Evolutionary conservation across 2,888 invertebrate species (phyloP).

Genomic region (Epinotia brunnichana): DNA sequence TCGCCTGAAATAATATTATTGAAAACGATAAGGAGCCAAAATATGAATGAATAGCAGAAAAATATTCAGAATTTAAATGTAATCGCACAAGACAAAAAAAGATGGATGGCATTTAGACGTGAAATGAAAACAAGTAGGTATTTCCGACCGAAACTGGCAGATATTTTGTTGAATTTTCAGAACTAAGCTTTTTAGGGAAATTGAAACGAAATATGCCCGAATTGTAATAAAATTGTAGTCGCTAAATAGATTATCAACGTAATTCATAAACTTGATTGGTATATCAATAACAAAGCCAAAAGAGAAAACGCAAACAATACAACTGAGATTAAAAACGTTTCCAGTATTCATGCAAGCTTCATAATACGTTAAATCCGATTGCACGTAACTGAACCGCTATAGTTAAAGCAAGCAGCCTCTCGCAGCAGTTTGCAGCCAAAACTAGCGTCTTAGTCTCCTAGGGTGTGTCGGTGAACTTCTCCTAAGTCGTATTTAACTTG

Average conservation of each 20-base stretch:
- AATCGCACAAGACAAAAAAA: slow-evolving; percentile 8
- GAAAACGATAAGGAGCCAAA: slow-evolving; percentile 47
- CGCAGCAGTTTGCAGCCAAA: slow-evolving; percentile 57
- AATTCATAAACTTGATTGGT: too few relatives aligned
- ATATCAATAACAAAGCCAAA: neutral
- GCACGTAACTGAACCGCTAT: slow-evolving; percentile 19
- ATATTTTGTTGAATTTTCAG: neutral
- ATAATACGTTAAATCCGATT: slow-evolving; percentile 28
- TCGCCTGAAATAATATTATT: slow-evolving; percentile 48
- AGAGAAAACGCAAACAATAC: neutral
- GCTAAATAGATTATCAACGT: too few relatives aligned
- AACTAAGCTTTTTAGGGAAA: too few relatives aligned
- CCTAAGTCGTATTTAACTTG: slow-evolving; percentile 80
- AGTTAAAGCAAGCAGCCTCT: slow-evolving; percentile 63
- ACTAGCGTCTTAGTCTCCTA: slow-evolving; percentile 72
- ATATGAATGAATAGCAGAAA: slow-evolving; percentile 41
- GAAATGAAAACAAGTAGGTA: slow-evolving; percentile 26
- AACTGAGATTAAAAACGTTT: neutral
- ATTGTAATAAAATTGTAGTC: too few relatives aligned
- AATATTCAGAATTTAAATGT: slow-evolving; percentile 15
- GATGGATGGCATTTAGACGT: slow-evolving; percentile 23
- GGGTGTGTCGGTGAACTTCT: slow-evolving; percentile 73
- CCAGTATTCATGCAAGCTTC: slow-evolving; percentile 3
- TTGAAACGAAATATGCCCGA: too few relatives aligned
- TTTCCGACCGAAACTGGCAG: neutral